Percentiles rank a stretch among this genome's conserved stretches.
These are phyloP conservation scores for Serilophus lunatus DNA, from an alignment of 2,113 vertebrate genomes.

Conservation along the genomic window DNA sequence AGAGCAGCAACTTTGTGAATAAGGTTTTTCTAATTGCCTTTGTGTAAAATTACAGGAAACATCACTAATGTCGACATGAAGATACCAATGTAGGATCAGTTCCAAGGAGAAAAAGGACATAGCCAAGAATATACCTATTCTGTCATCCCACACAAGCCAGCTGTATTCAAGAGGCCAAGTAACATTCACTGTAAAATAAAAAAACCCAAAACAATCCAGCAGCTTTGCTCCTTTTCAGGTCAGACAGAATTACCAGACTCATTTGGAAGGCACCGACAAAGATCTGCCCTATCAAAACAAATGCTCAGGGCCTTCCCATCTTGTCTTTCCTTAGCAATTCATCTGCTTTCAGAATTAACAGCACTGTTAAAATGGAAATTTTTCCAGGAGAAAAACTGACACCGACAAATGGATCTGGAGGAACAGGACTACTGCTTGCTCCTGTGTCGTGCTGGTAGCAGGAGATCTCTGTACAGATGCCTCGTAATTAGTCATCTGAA, in stretches of 20 bases:
- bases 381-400: conserved; percentile 26
- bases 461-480: conserved; percentile 57
- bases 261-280: conserved; percentile 11
- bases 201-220: background rate
- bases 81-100: background rate
- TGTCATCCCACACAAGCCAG: background rate
- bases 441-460: conserved; percentile 30
- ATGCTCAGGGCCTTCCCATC: background rate
- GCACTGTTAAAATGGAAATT: background rate
- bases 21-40: background rate
- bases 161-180: background rate
- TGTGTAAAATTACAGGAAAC: background rate
- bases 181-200: background rate
- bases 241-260: conserved; percentile 3
- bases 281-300: conserved; percentile 39
- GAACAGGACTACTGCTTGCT: conserved; percentile 30
- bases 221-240: conserved; percentile 3
- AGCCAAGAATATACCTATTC: background rate
- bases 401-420: conserved; percentile 37
- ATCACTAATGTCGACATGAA: background rate
- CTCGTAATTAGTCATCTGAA: conserved; percentile 66
- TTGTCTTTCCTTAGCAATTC: background rate
- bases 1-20: background rate
- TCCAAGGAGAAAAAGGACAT: background rate
- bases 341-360: background rate